Evolutionary conservation across 2,113 vertebrate genomes (phyloP), one percentile per base, ranked within the genome.

Genomic region (Asarcornis scutulata): DNA sequence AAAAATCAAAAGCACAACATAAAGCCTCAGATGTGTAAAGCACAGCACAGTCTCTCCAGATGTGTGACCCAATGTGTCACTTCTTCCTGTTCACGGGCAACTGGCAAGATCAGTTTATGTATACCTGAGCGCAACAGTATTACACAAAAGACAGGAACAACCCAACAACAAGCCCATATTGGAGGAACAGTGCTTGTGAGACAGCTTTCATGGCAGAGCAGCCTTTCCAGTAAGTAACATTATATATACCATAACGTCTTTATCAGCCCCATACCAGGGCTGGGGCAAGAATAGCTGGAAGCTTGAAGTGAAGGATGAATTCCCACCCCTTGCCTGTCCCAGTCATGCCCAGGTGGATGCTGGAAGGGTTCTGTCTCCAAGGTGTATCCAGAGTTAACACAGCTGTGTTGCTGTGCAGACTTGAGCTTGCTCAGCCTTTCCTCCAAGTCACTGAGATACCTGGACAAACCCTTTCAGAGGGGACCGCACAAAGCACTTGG

Each of bases 21-120:
- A 52, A 52, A 44, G 34, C 31, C 40, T 73, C 75, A 46, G 66
- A 95, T 69, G 67, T 75, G 59, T 80, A 92, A 95, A 89, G 94
- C 68, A 85, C 46, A 79, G 69, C 79, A 72, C 56, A n/a, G 52
- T 23, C 31, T 32, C 22, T 62, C 31, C 59, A 79, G 15, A 46
- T 68, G 6, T 55, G 53, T 34, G 36, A 83, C 31, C 46, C 55
- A 53, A 58, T 58, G 50, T 29, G 36, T 62, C 53, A 32, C 31
- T 94, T 83, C 59, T n/a, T 80, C 36, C 20, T 74, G 20, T 34
- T 9, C 0, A 0, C 48, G 12, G 10, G 55, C 20, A 52, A 12
- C 55, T 59, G 64, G 59, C 34, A 83, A 72, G 85, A 91, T 42
- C 46, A 25, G 26, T 74, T 88, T 32, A 17, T 21, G 9, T 6